These are phyloP conservation scores for Corythaeola cristata DNA, from an alignment of 2,113 vertebrate genomes.

Conservation along the genomic window DNA sequence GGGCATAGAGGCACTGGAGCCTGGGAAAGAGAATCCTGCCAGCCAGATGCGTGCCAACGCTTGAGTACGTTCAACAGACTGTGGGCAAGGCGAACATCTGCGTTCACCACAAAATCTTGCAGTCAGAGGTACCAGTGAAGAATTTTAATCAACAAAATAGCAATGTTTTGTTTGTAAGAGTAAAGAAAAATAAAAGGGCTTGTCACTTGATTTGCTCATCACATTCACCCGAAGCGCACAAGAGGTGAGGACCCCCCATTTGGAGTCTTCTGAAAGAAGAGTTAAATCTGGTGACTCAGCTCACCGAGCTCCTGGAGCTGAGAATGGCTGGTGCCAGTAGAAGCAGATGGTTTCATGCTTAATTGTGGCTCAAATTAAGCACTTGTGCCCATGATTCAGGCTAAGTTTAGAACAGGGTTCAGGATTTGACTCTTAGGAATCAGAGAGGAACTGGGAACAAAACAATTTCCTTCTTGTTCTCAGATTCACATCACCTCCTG, in stretches of 20 bases:
- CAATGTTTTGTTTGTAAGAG: background rate
- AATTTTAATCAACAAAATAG: background rate
- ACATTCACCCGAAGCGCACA: accelerated
- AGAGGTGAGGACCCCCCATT: accelerated
- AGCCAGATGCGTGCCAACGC: background rate
- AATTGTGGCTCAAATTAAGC: background rate
- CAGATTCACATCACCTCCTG: background rate
- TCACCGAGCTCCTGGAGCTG: background rate
- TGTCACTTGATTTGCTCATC: background rate
- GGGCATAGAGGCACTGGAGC: background rate
- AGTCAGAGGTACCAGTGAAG: background rate
- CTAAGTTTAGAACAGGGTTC: background rate
- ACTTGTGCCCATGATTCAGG: background rate
- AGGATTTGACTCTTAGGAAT: background rate
- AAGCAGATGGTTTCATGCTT: background rate
- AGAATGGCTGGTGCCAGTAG: background rate
- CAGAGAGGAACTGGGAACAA: background rate
- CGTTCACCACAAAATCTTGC: background rate
- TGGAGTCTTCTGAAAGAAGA: background rate
- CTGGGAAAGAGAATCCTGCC: background rate
- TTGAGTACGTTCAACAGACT: accelerated
- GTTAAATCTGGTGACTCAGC: background rate
- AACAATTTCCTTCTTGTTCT: accelerated
- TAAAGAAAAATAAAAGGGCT: background rate
- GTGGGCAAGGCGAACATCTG: background rate